These are phyloP conservation scores for Cochlearius cochlearius DNA, from an alignment of 2,113 vertebrate species.

Conservation along the genomic window DNA sequence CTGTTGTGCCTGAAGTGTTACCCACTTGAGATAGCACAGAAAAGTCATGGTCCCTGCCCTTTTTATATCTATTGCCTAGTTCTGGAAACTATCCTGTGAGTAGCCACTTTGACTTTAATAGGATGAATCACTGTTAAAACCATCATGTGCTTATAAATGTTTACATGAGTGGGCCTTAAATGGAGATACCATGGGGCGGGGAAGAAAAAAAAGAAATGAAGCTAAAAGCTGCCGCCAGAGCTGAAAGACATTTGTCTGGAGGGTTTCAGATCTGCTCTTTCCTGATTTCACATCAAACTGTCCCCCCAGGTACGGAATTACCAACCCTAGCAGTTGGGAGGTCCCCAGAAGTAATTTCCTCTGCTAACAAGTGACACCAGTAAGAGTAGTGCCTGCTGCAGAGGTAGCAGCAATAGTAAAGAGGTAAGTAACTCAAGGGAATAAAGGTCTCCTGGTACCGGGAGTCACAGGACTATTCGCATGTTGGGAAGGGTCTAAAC, in stretches of 20 bases:
- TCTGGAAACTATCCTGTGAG: conserved; percentile 61
- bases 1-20: conserved; percentile 16
- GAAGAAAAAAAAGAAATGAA: background rate
- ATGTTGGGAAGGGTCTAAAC: background rate
- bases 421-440: background rate
- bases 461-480: background rate
- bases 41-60: conserved; percentile 48
- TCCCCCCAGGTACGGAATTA: background rate
- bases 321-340: background rate
- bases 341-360: background rate
- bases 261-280: background rate
- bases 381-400: background rate
- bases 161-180: conserved; percentile 30
- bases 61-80: conserved; percentile 59
- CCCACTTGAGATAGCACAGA: conserved; percentile 55
- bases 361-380: background rate
- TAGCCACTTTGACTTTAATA: conserved; percentile 58
- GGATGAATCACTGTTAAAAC: conserved; percentile 41
- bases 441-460: background rate
- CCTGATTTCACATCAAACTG: background rate
- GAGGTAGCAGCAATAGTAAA: background rate
- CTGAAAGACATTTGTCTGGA: background rate
- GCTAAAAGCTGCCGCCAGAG: background rate
- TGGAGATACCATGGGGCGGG: background rate
- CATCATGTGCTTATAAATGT: conserved; percentile 42